Percentiles rank a stretch among this genome's conserved stretches.
phyloP scores from a whole-genome alignment of 1,140 invertebrate species.

The Lucilia sericata region DNA sequence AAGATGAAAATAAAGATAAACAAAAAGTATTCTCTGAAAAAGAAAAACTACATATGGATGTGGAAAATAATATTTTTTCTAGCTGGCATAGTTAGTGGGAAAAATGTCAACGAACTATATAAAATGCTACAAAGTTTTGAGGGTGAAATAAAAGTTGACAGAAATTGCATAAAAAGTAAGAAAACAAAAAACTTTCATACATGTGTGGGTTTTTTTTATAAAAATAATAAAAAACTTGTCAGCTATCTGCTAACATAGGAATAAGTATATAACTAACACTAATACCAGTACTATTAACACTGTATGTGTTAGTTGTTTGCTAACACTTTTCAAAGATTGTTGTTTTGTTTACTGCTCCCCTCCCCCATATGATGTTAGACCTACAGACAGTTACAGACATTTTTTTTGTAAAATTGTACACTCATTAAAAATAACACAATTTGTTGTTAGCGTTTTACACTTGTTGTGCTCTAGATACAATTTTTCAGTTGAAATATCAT shows the following conservation, averaged over 20 bases:
- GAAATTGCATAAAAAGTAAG: not conserved
- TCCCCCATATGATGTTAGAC: not conserved
- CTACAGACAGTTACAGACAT: not conserved
- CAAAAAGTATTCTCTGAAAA: not conserved
- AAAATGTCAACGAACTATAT: conserved; percentile 17
- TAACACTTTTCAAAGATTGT: not conserved
- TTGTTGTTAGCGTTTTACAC: not conserved
- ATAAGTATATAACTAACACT: not conserved
- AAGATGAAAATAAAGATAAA: not conserved
- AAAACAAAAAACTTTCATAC: not conserved
- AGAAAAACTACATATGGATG: not conserved
- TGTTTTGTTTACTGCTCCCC: not conserved
- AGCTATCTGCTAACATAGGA: too few species aligned
- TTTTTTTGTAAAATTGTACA: not conserved
- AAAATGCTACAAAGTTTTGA: not conserved
- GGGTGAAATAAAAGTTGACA: not conserved
- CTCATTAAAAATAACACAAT: not conserved
- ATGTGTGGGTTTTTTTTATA: too few species aligned
- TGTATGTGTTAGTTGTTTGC: not conserved
- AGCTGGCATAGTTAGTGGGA: not conserved
- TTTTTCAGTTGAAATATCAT: not conserved
- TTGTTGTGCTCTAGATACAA: not conserved
- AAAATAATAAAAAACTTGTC: too few species aligned
- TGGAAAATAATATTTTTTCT: not conserved
- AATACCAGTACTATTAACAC: not conserved